Evolutionary conservation across 2,888 invertebrate species (phyloP), one percentile per base, ranked within the genome.

Genomic region (Agonopterix heracliana): DNA sequence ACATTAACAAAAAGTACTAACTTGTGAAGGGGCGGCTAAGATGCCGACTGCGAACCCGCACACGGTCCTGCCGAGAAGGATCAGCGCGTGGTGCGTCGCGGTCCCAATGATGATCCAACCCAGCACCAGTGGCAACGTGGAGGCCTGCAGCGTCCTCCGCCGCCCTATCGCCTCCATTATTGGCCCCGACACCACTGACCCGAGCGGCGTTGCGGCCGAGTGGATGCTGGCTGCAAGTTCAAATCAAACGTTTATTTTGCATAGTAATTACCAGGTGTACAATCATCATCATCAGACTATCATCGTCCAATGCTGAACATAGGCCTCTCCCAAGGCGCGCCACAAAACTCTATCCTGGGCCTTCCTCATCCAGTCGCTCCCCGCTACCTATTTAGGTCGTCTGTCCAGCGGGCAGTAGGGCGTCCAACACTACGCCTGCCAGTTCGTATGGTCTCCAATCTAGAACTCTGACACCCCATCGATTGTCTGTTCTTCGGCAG

Each of bases 11-110:
- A 26, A 26, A 26, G 3, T 26, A 26, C 26, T 26, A 78, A 94
- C 94, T 91, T 94, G 94, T 41, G 92, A 92, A 3, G 94, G 93
- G 45, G 94, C 94, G 1, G 93, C 93, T 66, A 93, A 89, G 51
- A 93, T 83, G 51, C 95, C 95, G 0, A 94, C 93, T 0, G 94
- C 92, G 56, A 93, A 90, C 26, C 94, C 95, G 54, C 93, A 93
- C 8, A 93, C 78, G 14, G 93, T 77, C 59, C 95, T 88, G 2
- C 94, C 95, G 0, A 90, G 72, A 41, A 95, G 78, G 42, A 95
- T 71, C 43, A 90, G 64, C 0, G 89, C 81, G 65, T 93, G 91
- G 65, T 78, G 87, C 55, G 68, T 86, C 57, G 90, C 87, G 45
- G 91, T 84, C 8, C 92, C 90, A 53, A 94, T 90, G 35, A 91